phyloP scores from a whole-genome alignment of 2,888 invertebrate species.

The Cosmia trapezina region DNA sequence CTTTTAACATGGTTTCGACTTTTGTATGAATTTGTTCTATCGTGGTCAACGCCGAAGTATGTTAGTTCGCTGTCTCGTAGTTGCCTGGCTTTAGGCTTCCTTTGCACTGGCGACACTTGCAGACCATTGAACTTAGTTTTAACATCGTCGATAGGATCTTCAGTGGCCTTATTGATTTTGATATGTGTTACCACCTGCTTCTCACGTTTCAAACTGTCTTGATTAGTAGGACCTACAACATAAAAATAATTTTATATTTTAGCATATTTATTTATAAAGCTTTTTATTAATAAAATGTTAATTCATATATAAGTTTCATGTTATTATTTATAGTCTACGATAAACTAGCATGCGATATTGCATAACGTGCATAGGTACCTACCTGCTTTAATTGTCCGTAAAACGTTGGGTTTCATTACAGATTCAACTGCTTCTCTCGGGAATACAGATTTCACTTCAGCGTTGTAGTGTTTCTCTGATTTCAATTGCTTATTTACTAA shows the following conservation, averaged over 20 bases:
- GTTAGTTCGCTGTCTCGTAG: constrained; percentile 91
- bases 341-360: constrained; percentile 12
- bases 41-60: constrained; percentile 88
- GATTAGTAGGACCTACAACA: constrained; percentile 68
- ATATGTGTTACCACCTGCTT: constrained; percentile 55
- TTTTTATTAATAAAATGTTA: not conserved
- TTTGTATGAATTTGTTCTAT: constrained; percentile 55
- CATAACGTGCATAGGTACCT: constrained; percentile 70
- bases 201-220: constrained; percentile 57
- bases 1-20: constrained; percentile 53
- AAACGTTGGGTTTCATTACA: constrained; percentile 66
- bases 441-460: constrained; percentile 70
- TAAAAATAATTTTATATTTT: constrained; percentile 15
- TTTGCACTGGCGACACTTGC: constrained; percentile 75
- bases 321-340: not conserved
- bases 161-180: constrained; percentile 46
- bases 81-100: constrained; percentile 84
- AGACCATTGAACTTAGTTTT: constrained; percentile 72
- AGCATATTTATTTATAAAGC: constrained; percentile 1
- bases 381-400: constrained; percentile 81
- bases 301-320: not conserved
- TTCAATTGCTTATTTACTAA: constrained; percentile 84
- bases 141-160: constrained; percentile 58
- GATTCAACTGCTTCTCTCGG: constrained; percentile 67
- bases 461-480: constrained; percentile 72